Conservation (phyloP, 1,140 invertebrate genomes). For the Laupala kohalensis region DNA sequence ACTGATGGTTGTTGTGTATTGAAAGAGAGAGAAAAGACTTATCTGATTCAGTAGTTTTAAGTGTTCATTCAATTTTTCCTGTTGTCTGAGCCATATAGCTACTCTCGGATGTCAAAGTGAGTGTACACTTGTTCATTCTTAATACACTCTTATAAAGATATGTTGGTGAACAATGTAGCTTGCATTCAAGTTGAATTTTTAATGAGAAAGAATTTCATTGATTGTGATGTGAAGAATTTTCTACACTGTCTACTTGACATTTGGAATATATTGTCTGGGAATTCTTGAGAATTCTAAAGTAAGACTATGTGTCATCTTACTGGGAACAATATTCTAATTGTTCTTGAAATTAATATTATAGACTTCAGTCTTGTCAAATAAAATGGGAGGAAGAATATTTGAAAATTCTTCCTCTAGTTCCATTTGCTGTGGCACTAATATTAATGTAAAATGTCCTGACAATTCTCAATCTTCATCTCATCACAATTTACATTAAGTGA, state of each 20-base stretch:
- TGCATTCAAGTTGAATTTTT: not conserved
- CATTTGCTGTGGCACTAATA: not conserved
- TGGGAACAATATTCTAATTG: not conserved
- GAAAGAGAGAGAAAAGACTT: not conserved
- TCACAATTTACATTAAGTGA: not conserved
- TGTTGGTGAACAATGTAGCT: not conserved
- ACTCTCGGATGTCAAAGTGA: not conserved
- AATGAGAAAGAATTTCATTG: not conserved
- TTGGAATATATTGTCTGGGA: not conserved
- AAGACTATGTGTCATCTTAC: not conserved
- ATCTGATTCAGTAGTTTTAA: not conserved
- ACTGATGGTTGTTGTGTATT: slow-evolving; percentile 1
- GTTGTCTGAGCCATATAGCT: not conserved
- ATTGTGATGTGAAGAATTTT: not conserved
- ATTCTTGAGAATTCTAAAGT: not conserved
- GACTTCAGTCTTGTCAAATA: not conserved
- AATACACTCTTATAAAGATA: not conserved
- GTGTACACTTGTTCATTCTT: not conserved
- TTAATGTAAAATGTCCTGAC: not conserved
- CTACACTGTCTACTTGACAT: not conserved
- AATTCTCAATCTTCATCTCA: not conserved
- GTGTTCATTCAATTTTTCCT: not conserved
- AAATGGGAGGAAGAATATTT: not conserved
- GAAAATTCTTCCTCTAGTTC: not conserved
- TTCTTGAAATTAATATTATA: not conserved